Percentiles rank a stretch among this genome's conserved stretches.
Conservation (phyloP, 2,797 vertebrate genomes). For the Rhinichthys osculus region DNA sequence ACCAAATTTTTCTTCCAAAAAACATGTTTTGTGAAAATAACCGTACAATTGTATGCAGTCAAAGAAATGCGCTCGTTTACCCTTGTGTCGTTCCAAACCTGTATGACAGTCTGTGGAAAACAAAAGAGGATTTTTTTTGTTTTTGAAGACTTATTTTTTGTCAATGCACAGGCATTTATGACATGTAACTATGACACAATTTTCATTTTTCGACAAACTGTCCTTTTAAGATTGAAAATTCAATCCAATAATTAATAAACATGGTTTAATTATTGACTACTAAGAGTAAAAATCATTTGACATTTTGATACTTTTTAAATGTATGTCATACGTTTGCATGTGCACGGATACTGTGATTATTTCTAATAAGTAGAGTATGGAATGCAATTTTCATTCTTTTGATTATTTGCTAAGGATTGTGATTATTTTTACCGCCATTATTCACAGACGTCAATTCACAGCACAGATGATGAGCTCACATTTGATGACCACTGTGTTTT, state of each 20-base stretch:
- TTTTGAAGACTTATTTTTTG: neutral
- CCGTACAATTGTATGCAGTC: neutral
- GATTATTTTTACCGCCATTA: neutral
- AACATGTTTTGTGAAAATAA: neutral
- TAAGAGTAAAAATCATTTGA: neutral
- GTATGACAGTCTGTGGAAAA: neutral
- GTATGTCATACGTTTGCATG: neutral
- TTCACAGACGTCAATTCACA: neutral
- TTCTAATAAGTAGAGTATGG: neutral
- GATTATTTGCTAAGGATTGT: neutral
- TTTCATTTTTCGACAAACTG: neutral
- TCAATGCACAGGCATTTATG: too few relatives aligned
- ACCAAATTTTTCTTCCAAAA: neutral
- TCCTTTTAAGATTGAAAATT: neutral
- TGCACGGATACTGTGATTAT: neutral
- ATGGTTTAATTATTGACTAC: neutral
- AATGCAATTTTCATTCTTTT: neutral
- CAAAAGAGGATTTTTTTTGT: neutral
- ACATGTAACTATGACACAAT: neutral
- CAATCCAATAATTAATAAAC: neutral
- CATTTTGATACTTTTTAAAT: neutral
- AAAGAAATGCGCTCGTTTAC: neutral
- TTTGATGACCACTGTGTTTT: neutral
- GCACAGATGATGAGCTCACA: neutral
- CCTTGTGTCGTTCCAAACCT: neutral